Evolutionary conservation across 2,888 invertebrate genomes (phyloP), one percentile per base, ranked within the genome.

Genomic region (Hyposoter dolosus): DNA sequence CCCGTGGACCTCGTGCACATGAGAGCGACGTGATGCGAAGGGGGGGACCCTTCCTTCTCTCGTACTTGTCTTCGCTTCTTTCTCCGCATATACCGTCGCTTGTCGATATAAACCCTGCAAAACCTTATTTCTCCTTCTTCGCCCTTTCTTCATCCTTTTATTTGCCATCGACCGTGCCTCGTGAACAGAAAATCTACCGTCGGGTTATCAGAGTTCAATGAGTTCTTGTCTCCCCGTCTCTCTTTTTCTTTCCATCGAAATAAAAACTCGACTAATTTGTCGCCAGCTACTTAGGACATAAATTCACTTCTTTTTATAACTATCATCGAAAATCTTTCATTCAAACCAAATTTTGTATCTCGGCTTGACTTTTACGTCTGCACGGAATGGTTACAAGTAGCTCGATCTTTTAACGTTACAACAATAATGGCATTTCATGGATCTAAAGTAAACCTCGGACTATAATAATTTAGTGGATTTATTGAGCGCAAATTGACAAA

Each of bases 281-380:
- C 90, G 92, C 90, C 91, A 65, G 89, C 28, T 89, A 71, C 88
- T 90, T 89, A 89, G 89, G 89, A 89, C 88, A 90, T 90, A 90
- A 93, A 93, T 91, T 91, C 91, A 91, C 91, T 90, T 90, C 65
- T 82, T 60, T 35, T 45, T 72, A 9, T 35, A 60, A 74, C 74
- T 50, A 77, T 63, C 47, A 47, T 40, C 45, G 81, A 74, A 79
- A 80, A 82, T 82, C 56, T 79, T 65, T 32, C 32, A 56, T 50
- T 69, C 19, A 28, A 75, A 82, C 71, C 78, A 69, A 66, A 75
- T 77, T 56, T 75, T 32, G 68, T 17, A 66, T 65, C 74, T 45
- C 47, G 60, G 12, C 3, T 40, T 53, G 50, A 28, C 19, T 47
- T 47, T 17, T 63, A 77, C 35, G 32, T n/a, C n/a, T 47, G 65